Percentiles rank a stretch among this genome's conserved stretches.
Conservation (phyloP, 2,797 vertebrate species). For the Onychomys torridus region DNA sequence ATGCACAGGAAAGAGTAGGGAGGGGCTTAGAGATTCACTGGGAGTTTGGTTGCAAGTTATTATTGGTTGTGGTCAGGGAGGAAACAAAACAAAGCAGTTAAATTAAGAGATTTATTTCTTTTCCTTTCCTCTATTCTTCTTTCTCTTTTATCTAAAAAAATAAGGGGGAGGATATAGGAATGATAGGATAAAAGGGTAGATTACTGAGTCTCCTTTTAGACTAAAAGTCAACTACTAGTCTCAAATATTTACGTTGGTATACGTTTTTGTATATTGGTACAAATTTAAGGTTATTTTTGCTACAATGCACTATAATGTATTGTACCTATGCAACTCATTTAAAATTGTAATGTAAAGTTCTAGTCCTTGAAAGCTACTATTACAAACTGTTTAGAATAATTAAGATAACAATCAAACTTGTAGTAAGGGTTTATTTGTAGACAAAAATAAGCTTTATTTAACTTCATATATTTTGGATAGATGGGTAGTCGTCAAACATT, state of each 20-base stretch:
- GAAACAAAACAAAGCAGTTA: too few species aligned
- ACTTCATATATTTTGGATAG: too few species aligned
- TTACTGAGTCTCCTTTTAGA: too few species aligned
- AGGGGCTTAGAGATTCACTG: too few species aligned
- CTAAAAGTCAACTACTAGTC: too few species aligned
- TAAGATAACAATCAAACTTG: not conserved
- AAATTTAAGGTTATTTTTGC: too few species aligned
- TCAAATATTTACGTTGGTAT: too few species aligned
- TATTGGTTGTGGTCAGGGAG: too few species aligned
- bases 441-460: not conserved
- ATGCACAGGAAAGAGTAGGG: too few species aligned
- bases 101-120: not conserved
- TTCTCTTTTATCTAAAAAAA: not conserved
- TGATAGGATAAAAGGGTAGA: too few species aligned
- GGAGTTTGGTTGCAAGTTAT: not conserved
- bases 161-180: not conserved
- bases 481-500: too few species aligned
- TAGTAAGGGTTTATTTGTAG: not conserved
- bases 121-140: not conserved
- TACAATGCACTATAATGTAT: not conserved
- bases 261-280: too few species aligned
- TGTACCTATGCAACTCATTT: not conserved
- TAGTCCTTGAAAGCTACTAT: not conserved
- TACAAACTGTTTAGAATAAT: not conserved
- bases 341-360: not conserved